phyloP scores from a whole-genome alignment of 2,797 vertebrate species.

The Okamejei kenojei region DNA sequence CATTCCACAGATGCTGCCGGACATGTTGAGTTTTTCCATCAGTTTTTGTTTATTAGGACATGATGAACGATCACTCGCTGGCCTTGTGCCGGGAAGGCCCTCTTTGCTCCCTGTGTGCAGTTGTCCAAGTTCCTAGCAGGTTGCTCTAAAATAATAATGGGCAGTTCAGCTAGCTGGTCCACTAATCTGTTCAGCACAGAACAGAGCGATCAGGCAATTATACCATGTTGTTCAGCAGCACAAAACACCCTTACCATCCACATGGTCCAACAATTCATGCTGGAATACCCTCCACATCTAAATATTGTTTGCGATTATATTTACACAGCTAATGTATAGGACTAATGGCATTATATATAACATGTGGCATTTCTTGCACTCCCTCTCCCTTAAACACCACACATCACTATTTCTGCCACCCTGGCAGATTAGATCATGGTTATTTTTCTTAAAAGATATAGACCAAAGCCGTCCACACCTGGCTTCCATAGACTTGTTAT shows the following conservation, averaged over 20 bases:
- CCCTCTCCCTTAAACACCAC: neutral
- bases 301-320: neutral
- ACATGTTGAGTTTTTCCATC: too few relatives aligned
- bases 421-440: neutral
- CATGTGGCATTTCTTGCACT: neutral
- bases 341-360: neutral
- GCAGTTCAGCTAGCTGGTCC: neutral
- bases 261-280: neutral
- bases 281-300: neutral
- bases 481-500: neutral
- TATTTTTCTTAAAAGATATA: neutral
- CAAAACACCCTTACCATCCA: neutral
- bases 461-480: neutral
- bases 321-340: neutral
- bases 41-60: too few relatives aligned
- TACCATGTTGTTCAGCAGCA: neutral
- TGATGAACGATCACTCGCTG: neutral
- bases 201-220: neutral
- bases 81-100: neutral
- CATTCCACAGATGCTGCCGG: too few relatives aligned
- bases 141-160: neutral
- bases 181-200: constrained; percentile 6
- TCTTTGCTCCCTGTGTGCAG: neutral
- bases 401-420: neutral
- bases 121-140: neutral